Evolutionary conservation across 2,888 invertebrate species (phyloP).

Genomic region (Maniola hyperantus): DNA sequence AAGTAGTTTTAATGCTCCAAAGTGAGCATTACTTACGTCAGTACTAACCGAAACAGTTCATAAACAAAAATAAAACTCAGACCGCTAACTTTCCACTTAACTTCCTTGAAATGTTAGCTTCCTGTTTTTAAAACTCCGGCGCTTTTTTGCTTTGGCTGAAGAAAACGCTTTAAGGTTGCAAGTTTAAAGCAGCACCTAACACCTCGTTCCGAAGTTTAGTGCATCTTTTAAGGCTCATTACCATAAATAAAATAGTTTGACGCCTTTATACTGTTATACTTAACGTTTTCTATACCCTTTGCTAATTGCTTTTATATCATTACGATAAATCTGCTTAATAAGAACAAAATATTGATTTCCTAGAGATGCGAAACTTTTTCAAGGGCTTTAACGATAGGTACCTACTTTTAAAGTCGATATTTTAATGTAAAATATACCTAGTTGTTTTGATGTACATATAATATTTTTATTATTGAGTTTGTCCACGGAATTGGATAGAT

Average conservation of each 20-base stretch:
- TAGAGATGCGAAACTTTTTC: no score
- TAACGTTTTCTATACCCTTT: neutral
- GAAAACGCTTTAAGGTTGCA: conserved; percentile 70
- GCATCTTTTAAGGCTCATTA: conserved; percentile 44
- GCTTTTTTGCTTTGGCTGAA: conserved; percentile 66
- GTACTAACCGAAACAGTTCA: conserved; percentile 56
- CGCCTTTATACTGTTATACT: neutral
- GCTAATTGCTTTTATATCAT: neutral
- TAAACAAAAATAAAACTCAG: conserved; percentile 69
- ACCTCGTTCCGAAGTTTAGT: conserved; percentile 57
- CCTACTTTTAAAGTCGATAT: no score
- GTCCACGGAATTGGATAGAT: no score
- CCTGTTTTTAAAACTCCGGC: conserved; percentile 73
- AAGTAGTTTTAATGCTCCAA: conserved; percentile 46
- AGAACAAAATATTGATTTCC: neutral
- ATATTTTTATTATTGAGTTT: no score
- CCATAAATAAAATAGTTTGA: conserved; percentile 35
- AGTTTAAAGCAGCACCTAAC: conserved; percentile 77
- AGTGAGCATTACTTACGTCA: conserved; percentile 59
- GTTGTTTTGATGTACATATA: no score
- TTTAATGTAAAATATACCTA: no score
- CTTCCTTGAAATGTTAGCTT: conserved; percentile 76
- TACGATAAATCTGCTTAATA: neutral
- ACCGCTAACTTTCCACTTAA: conserved; percentile 77
- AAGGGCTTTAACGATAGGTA: no score